A percentile compares a stretch with the other conserved stretches of the same genome.
Evolutionary conservation across 2,888 invertebrate genomes (phyloP).

Genomic region (Seira musarum): DNA sequence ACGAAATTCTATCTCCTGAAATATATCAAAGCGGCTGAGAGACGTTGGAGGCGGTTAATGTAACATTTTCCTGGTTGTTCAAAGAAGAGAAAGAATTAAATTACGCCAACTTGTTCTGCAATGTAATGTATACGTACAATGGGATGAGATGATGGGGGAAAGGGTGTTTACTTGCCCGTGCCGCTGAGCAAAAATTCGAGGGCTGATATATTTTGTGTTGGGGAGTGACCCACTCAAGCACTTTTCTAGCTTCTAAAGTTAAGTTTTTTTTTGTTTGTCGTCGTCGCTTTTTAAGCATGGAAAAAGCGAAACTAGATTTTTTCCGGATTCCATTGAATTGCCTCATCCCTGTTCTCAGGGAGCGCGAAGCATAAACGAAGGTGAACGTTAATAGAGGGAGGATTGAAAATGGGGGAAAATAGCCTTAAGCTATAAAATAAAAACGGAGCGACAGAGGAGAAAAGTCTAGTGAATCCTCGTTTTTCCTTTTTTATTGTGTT

Average conservation of each 20-base stretch:
- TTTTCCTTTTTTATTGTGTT: no score
- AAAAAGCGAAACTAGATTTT: conserved; percentile 17
- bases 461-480: no score
- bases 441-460: no score
- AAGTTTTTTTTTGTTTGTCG: conserved; percentile 5
- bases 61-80: conserved; percentile 18
- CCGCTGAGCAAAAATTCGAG: background rate
- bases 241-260: conserved; percentile 12
- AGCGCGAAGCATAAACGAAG: background rate
- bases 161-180: no score
- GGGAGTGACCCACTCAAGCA: conserved; percentile 20
- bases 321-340: background rate
- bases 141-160: background rate
- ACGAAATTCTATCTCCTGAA: background rate
- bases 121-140: background rate
- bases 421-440: conserved; percentile 24
- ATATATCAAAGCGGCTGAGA: background rate
- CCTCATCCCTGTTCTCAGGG: background rate
- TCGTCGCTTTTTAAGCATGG: conserved; percentile 24
- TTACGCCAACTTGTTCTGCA: conserved; percentile 22
- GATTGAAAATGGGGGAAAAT: conserved; percentile 12
- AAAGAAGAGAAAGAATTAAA: conserved; percentile 36
- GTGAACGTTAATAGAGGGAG: no score
- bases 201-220: conserved; percentile 19
- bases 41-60: conserved; percentile 17